phyloP scores from a whole-genome alignment of 1,140 invertebrate genomes.

The Sogatella furcifera region DNA sequence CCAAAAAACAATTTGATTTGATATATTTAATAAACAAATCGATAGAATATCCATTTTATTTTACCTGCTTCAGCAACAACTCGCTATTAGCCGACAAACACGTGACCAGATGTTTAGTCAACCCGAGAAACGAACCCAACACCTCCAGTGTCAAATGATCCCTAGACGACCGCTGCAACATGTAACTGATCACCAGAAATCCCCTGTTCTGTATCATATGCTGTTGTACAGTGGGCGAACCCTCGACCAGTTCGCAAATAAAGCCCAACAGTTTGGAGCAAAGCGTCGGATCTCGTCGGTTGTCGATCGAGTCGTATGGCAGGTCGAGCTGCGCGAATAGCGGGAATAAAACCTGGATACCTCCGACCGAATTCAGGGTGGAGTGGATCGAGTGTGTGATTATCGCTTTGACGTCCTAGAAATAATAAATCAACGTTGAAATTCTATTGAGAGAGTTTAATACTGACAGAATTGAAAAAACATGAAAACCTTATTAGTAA shows the following conservation, averaged over 20 bases:
- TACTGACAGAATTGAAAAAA: too few species aligned
- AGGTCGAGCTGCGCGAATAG: slow-evolving; percentile 95
- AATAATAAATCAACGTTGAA: too few species aligned
- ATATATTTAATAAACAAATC: too few species aligned
- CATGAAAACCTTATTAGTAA: too few species aligned
- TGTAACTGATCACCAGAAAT: slow-evolving; percentile 95
- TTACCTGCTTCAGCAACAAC: slow-evolving; percentile 86
- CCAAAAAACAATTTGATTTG: too few species aligned
- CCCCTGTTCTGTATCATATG: slow-evolving; percentile 98
- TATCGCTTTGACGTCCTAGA: slow-evolving; percentile 95
- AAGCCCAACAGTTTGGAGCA: slow-evolving; percentile 95
- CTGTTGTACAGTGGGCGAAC: slow-evolving; percentile 93
- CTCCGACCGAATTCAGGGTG: slow-evolving; percentile 96
- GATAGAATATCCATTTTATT: too few species aligned
- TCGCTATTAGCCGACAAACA: slow-evolving; percentile 88
- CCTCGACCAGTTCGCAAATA: slow-evolving; percentile 93
- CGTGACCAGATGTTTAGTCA: slow-evolving; percentile 94
- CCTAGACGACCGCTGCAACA: slow-evolving; percentile 85
- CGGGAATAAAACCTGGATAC: slow-evolving; percentile 96
- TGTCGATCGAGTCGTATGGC: slow-evolving; percentile 68
- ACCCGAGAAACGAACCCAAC: slow-evolving; percentile 80
- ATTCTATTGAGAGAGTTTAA: too few species aligned
- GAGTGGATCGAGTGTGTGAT: slow-evolving; percentile 98
- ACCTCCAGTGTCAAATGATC: slow-evolving; percentile 92
- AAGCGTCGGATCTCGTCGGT: slow-evolving; percentile 68